Evolutionary conservation across 2,888 invertebrate species (phyloP).

Genomic region (Chymomyza procnemis): DNA sequence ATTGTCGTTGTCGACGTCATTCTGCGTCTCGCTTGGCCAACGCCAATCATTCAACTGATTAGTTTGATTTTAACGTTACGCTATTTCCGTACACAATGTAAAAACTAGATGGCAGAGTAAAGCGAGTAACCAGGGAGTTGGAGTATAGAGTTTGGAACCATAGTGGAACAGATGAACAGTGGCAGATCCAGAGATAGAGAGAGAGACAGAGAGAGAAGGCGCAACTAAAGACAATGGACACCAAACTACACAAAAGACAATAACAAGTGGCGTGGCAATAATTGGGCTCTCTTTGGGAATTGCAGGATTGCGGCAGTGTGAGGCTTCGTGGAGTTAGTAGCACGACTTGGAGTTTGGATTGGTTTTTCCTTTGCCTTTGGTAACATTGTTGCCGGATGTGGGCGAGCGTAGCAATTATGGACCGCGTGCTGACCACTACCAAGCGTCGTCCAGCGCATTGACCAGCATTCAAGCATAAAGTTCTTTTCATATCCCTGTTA

Average conservation of each 20-base stretch:
- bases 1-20: conserved; percentile 36
- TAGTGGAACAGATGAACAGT: too few species aligned
- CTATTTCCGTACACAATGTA: conserved; percentile 12
- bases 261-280: conserved; percentile 55
- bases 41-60: conserved; percentile 72
- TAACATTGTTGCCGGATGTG: conserved; percentile 16
- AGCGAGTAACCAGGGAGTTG: background rate
- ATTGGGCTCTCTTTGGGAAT: conserved; percentile 29
- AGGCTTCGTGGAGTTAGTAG: background rate
- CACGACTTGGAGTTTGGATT: background rate
- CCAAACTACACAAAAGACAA: conserved; percentile 25
- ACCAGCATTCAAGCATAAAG: background rate
- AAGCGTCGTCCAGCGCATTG: background rate
- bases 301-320: background rate
- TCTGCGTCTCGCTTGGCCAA: conserved; percentile 19
- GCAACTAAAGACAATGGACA: background rate
- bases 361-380: background rate
- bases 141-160: too few species aligned
- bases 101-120: background rate
- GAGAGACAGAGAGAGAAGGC: background rate
- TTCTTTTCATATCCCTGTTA: conserved; percentile 17
- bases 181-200: too few species aligned
- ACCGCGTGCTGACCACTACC: background rate
- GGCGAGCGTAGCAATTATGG: conserved; percentile 25
- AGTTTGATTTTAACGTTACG: conserved; percentile 65